Evolutionary conservation across 2,797 vertebrate species (phyloP).

Genomic region (Tenualosa ilisha): DNA sequence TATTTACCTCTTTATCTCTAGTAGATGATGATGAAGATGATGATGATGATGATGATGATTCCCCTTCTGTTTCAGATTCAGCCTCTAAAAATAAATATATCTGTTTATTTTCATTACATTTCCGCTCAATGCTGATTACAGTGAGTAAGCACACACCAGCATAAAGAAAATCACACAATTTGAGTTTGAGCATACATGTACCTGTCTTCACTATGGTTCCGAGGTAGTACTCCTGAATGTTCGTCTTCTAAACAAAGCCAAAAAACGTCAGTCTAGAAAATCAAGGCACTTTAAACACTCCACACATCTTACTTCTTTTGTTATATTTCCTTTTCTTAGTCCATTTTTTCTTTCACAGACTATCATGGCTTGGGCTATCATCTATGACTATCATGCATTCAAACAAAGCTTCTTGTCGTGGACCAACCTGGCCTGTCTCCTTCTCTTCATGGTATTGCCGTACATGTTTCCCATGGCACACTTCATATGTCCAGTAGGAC

Average conservation of each 20-base stretch:
- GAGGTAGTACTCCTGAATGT: conserved; percentile 94
- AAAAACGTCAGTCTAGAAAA: not conserved
- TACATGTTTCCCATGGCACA: conserved; percentile 95
- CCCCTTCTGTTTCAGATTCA: conserved; percentile 58
- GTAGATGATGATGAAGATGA: conserved; percentile 48
- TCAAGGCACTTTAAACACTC: not conserved
- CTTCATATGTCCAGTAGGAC: conserved; percentile 98
- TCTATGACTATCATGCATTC: not conserved
- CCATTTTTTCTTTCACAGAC: not conserved
- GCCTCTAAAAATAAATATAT: conserved; percentile 48
- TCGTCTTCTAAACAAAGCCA: conserved; percentile 81
- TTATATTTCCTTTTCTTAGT: not conserved
- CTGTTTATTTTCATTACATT: not conserved
- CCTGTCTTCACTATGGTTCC: conserved; percentile 76
- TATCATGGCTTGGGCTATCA: not conserved
- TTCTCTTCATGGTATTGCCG: conserved; percentile 98
- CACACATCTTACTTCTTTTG: not conserved
- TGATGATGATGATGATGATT: conserved; percentile 50
- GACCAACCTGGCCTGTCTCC: conserved; percentile 89
- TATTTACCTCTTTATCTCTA: conserved; percentile 60
- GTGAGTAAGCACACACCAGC: not conserved
- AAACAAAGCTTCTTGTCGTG: not conserved
- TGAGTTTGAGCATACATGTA: conserved; percentile 44
- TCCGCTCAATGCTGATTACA: not conserved
- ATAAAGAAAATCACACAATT: not conserved